These are phyloP conservation scores for Scalopus aquaticus DNA, from an alignment of 2,113 vertebrate species.

Conservation along the genomic window DNA sequence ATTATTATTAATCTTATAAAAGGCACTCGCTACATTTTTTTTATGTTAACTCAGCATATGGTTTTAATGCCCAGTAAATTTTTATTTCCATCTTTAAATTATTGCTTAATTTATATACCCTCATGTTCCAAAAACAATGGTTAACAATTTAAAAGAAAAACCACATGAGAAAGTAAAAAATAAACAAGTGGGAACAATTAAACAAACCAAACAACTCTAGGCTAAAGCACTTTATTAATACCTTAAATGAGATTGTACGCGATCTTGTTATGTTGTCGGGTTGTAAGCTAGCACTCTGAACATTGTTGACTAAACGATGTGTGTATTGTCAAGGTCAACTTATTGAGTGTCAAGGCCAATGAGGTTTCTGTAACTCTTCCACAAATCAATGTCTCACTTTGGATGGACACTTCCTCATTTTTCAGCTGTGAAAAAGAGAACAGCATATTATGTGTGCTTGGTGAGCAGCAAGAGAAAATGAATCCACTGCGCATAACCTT, in stretches of 20 bases:
- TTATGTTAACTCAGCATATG: background rate
- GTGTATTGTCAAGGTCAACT: background rate
- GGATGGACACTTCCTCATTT: background rate
- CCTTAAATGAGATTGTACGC: background rate
- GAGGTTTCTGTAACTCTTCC: background rate
- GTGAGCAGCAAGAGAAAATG: background rate
- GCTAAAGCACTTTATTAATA: background rate
- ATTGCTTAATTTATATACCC: slow-evolving; percentile 33
- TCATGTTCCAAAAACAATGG: slow-evolving; percentile 32
- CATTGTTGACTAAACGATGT: background rate
- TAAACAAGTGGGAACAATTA: background rate
- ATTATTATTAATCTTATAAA: slow-evolving; percentile 22
- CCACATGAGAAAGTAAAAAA: slow-evolving; percentile 40
- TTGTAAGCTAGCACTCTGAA: background rate
- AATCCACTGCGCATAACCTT: background rate
- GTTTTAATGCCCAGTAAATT: slow-evolving; percentile 35
- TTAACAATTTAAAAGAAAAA: background rate
- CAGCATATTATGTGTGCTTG: background rate
- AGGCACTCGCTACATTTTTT: background rate
- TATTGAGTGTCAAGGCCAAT: background rate
- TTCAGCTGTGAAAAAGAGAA: background rate
- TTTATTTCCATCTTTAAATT: slow-evolving; percentile 63
- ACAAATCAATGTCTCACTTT: background rate
- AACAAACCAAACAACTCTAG: background rate
- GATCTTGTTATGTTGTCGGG: background rate